These are phyloP conservation scores for Unio pictorum DNA, from an alignment of 2,888 invertebrate genomes.

Conservation along the genomic window DNA sequence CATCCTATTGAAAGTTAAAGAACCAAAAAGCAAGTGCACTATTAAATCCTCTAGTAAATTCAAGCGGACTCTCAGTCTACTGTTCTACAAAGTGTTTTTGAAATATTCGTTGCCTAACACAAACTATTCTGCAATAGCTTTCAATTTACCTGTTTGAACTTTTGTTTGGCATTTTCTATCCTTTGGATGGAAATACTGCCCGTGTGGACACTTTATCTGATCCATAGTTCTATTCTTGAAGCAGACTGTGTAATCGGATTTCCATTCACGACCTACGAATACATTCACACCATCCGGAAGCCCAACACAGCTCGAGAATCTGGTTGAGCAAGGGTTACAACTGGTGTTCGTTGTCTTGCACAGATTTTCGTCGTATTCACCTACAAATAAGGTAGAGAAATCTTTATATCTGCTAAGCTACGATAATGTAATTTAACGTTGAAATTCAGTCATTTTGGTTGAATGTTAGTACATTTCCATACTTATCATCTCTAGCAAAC, in stretches of 20 bases:
- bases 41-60: too few species aligned
- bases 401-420: background rate
- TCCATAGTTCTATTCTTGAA: constrained; percentile 35
- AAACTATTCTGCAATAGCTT: background rate
- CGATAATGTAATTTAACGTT: background rate
- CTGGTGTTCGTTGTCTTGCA: constrained; percentile 19
- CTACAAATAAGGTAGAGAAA: constrained; percentile 16
- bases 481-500: too few species aligned
- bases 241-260: constrained; percentile 31
- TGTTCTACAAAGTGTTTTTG: too few species aligned
- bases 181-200: constrained; percentile 23
- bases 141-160: constrained; percentile 11
- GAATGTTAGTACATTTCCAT: too few species aligned
- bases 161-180: constrained; percentile 9
- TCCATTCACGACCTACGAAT: constrained; percentile 29
- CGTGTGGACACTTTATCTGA: constrained; percentile 14
- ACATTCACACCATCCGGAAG: constrained; percentile 32
- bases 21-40: too few species aligned
- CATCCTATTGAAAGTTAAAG: too few species aligned
- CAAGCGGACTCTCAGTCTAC: too few species aligned
- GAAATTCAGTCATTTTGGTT: too few species aligned
- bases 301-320: constrained; percentile 37
- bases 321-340: constrained; percentile 35
- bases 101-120: too few species aligned
- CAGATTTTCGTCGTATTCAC: constrained; percentile 40